Evolutionary conservation across 2,888 invertebrate genomes (phyloP).

Genomic region (Lordiphosa fenestrarum): DNA sequence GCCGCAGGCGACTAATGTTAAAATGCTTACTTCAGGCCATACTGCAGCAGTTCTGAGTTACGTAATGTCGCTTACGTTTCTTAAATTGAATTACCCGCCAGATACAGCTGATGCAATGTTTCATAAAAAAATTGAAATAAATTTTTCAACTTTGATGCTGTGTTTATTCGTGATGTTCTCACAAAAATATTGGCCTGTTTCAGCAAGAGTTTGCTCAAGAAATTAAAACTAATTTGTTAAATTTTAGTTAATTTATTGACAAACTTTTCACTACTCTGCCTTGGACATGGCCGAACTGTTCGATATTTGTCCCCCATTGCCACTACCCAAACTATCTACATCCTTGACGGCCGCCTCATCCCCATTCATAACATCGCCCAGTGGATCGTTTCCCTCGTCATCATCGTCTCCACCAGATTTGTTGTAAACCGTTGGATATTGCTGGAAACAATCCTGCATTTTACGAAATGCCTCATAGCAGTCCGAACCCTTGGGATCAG

Average conservation of each 20-base stretch:
- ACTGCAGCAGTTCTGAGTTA: background rate
- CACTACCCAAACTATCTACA: slow-evolving; percentile 43
- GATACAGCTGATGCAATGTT: too few species aligned
- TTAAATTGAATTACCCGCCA: too few species aligned
- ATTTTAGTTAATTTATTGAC: background rate
- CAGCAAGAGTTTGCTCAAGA: too few species aligned
- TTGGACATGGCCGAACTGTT: slow-evolving; percentile 36
- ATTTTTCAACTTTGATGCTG: too few species aligned
- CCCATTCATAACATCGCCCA: slow-evolving; percentile 61
- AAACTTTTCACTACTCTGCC: slow-evolving; percentile 16
- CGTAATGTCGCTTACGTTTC: too few species aligned
- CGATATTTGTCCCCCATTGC: slow-evolving; percentile 31
- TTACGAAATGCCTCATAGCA: slow-evolving; percentile 94
- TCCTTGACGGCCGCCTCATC: slow-evolving; percentile 43
- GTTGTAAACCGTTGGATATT: slow-evolving; percentile 92
- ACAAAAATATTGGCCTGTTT: too few species aligned
- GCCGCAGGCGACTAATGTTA: background rate
- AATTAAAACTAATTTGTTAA: too few species aligned
- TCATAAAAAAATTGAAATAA: too few species aligned
- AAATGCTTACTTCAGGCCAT: slow-evolving; percentile 11
- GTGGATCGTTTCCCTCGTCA: slow-evolving; percentile 79
- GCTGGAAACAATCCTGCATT: slow-evolving; percentile 95
- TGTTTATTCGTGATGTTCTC: too few species aligned
- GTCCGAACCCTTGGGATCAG: slow-evolving; percentile 95
- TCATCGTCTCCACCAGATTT: slow-evolving; percentile 85